Base-by-base conservation (phyloP, 2,797 vertebrate species). In the Girardinus metallicus region DNA sequence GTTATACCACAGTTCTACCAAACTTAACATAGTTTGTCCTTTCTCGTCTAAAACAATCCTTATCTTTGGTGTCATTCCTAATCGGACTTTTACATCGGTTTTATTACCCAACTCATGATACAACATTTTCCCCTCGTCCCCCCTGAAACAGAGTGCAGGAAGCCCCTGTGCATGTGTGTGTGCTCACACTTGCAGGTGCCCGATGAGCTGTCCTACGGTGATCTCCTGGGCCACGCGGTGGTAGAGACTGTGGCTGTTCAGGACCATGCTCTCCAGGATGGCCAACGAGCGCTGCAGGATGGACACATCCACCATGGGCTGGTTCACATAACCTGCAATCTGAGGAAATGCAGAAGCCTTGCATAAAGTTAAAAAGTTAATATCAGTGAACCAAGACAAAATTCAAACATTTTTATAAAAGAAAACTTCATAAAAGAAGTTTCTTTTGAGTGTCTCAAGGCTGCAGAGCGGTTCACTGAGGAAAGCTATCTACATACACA, bases 111-210 rank as follows among this genome's bases (percentile, higher is more conserved):
- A 78, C 15, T 71, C 53, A 73, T 51, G 74, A 74, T 64, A 78
- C 36, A 79, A 87, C 47, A 79, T 34, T 62, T 62, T 79, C n/a
- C 73, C 60, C 43, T 34, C 74, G n/a, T 51, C 62, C 60, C 55
- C 62, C 76, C 53, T 15, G 44, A n/a, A 72, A 86, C 93, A 93
- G 90, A 93, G 88, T 62, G 89, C 90, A 41, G 46, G 83, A 85
- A 77, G 86, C 84, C 90, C 90, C 92, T 92, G 95, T 95, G 94
- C 95, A 64, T 94, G 95, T 93, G 95, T 96, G 95, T 95, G 94
- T 95, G 97, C 98, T 98, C 97, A 99, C 99, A 99, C 98, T 96
- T 99, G 98, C 92, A 99, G 96, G 95, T 99, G 98, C 80, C 97
- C 97, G 96, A 99, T 99, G 93, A 99, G 98, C 90, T 99, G 99